phyloP scores from a whole-genome alignment of 92 coral and sea anemone species.

The Paramuricea clavata region DNA sequence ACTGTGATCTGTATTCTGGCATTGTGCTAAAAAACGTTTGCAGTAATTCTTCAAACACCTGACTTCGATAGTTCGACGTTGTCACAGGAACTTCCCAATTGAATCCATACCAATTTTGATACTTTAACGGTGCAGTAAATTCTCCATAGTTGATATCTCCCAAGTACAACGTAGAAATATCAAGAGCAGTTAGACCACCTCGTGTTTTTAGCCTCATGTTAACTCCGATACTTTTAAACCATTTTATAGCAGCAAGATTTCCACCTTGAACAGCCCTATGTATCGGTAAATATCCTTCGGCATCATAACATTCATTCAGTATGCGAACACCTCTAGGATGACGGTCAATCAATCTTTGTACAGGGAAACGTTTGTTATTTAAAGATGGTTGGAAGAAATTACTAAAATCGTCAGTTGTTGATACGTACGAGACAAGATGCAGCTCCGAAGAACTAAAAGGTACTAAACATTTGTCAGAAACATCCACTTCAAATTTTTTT shows the following conservation, averaged over 20 bases:
- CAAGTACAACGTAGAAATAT: neutral
- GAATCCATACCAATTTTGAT: neutral
- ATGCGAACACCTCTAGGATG: conserved; percentile 60
- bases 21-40: neutral
- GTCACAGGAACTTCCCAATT: neutral
- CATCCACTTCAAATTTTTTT: conserved; percentile 3
- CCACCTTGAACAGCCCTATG: conserved; percentile 82
- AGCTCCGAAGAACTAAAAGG: conserved; percentile 65
- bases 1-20: neutral
- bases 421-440: conserved; percentile 69
- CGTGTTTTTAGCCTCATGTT: conserved; percentile 47
- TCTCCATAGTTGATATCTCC: neutral
- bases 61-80: neutral
- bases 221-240: conserved; percentile 69
- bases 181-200: conserved; percentile 43
- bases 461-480: conserved; percentile 65
- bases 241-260: conserved; percentile 57
- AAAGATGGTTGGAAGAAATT: conserved; percentile 40
- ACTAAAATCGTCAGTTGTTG: conserved; percentile 41
- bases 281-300: conserved; percentile 64
- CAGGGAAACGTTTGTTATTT: conserved; percentile 9
- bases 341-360: conserved; percentile 39
- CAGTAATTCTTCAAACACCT: neutral
- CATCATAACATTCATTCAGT: conserved; percentile 56
- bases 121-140: neutral